Conservation (phyloP, 1,140 invertebrate genomes). For the Pogonus chalceus region DNA sequence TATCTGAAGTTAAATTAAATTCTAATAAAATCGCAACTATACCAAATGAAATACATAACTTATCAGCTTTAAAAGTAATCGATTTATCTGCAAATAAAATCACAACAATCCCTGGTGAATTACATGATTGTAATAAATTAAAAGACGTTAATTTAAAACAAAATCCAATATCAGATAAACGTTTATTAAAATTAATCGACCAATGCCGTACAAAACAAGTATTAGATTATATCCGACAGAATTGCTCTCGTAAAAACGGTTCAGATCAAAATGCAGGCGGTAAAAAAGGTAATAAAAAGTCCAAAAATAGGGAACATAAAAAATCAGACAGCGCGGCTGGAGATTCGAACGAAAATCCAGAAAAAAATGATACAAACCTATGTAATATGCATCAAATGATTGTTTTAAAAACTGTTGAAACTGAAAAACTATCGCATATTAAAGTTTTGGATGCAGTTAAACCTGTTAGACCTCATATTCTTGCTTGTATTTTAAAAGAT, state of each 20-base stretch:
- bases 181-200: slow-evolving; percentile 60
- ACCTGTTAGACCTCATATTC: slow-evolving; percentile 55
- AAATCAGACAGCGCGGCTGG: slow-evolving; percentile 39
- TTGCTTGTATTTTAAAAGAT: slow-evolving; percentile 60
- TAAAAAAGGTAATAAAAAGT: slow-evolving; percentile 43
- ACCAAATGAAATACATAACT: slow-evolving; percentile 43
- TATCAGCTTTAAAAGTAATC: slow-evolving; percentile 56
- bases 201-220: slow-evolving; percentile 58
- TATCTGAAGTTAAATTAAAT: slow-evolving; percentile 56
- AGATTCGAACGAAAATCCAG: slow-evolving; percentile 37
- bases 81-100: slow-evolving; percentile 60
- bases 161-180: slow-evolving; percentile 61
- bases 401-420: neutral
- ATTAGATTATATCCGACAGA: slow-evolving; percentile 55
- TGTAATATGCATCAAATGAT: neutral
- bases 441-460: slow-evolving; percentile 45
- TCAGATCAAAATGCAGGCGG: slow-evolving; percentile 25
- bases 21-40: slow-evolving; percentile 56
- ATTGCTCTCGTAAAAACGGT: slow-evolving; percentile 41
- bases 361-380: neutral
- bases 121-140: slow-evolving; percentile 54
- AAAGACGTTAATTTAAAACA: slow-evolving; percentile 62
- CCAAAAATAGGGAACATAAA: slow-evolving; percentile 28
- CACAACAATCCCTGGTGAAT: slow-evolving; percentile 48
- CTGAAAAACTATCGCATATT: slow-evolving; percentile 42